phyloP scores from a whole-genome alignment of 2,888 invertebrate genomes.

The Myopa testacea region DNA sequence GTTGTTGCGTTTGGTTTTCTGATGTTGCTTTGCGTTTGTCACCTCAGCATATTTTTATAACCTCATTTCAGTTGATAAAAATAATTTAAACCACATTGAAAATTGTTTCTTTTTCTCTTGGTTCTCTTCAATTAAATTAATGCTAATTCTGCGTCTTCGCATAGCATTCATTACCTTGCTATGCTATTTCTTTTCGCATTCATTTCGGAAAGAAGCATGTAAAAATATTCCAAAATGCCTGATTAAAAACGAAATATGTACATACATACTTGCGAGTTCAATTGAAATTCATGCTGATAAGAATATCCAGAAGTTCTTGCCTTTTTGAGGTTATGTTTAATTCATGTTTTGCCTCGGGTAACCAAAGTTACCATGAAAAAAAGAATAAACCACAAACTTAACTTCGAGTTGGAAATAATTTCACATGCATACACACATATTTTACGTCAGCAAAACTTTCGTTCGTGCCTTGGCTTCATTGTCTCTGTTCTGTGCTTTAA shows the following conservation, averaged over 20 bases:
- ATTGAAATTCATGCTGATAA: constrained; percentile 31
- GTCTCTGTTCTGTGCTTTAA: not conserved
- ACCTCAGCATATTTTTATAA: not conserved
- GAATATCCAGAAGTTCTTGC: not conserved
- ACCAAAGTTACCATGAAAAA: not conserved
- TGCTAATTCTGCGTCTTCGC: not conserved
- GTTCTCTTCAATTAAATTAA: not conserved
- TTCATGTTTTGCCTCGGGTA: constrained; percentile 18
- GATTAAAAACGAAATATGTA: not conserved
- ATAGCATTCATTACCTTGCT: not conserved
- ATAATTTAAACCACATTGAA: not conserved
- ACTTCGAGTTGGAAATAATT: not conserved
- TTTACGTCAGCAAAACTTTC: constrained; percentile 20
- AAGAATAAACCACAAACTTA: not conserved
- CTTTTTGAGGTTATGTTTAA: constrained; percentile 34
- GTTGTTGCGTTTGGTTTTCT: constrained; percentile 28
- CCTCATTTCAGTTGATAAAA: not conserved
- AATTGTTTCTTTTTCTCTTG: not conserved
- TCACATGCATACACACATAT: not conserved
- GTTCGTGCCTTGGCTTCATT: not conserved
- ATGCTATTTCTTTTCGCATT: not conserved
- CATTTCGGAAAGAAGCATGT: not conserved
- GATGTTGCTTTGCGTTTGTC: constrained; percentile 37
- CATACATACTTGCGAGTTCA: not conserved
- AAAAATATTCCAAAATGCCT: not conserved